Evolutionary conservation across 2,113 vertebrate genomes (phyloP), one percentile per base, ranked within the genome.

Genomic region (Ascaphus truei): DNA sequence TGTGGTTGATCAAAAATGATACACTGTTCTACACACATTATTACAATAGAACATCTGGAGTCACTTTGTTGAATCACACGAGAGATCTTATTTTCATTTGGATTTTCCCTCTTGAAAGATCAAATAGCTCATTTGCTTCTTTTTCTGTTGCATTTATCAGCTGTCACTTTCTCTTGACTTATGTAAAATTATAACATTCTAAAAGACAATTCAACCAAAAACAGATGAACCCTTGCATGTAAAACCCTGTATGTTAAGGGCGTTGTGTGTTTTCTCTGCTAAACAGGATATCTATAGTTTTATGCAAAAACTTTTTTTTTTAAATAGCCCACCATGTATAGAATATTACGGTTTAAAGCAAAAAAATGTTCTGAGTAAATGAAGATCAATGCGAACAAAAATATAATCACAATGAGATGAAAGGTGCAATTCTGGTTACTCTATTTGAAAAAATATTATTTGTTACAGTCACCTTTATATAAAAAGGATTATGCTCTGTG

Each of bases 1-100:
- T 64, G 62, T 52, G 47, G 62, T 52, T 26, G 23, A 53, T 53
- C 23, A 53, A 25, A 55, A 43, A 43, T 16, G 1, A 15, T 16
- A 2, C 39, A 16, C 39, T 15, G 33, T 20, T 33, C 26, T 53
- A 7, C 16, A 27, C 48, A 10, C 33, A 7, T 13, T n/a, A 23
- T 55, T 41, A 65, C 62, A 65, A 65, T 65, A 3, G 50, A 65
- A 50, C 62, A 65, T 65, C 62, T 65, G 62, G 62, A 55, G 48
- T 25, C 33, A 13, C 25, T 65, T 65, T 65, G 34, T 37, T 65
- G 34, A 41, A 26, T 9, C 48, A 31, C 34, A 65, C 48, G 53
- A 65, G 41, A n/a, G 48, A 39, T 31, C 34, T 65, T 55, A 25
- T 23, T 53, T 52, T 65, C 53, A 41, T 65, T 65, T 65, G 45